Evolutionary conservation across 2,888 invertebrate genomes (phyloP), one percentile per base, ranked within the genome.

Genomic region (Ypsolopha scabrella): DNA sequence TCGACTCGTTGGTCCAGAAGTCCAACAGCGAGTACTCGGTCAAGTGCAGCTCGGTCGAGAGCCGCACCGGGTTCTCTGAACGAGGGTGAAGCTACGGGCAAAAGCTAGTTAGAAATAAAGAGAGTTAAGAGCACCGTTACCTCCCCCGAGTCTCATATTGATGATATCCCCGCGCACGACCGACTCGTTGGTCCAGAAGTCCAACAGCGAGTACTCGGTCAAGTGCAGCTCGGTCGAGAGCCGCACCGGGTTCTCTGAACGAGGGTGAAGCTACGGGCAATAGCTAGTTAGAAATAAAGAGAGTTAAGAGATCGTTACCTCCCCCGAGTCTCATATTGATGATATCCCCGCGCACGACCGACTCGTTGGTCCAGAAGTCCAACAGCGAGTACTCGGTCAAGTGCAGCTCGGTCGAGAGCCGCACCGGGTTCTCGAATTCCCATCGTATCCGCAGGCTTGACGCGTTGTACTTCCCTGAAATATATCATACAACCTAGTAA

Each of bases 401-500:
- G 68, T 94, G 94, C 50, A 95, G 74, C 58, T 93, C 92, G 0
- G 91, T 88, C 24, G 94, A 93, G 47, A 94, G 87, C 14, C 92
- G 90, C 10, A 94, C 92, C 2, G 94, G 93, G 51, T 88, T 88
- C 54, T 89, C 87, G 50, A 89, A 87, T 67, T 94, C 94, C 95
- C 95, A 95, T 68, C 90, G 88, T 14, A 95, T 70, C 10, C 90
- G 80, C 63, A 95, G 81, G 60, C 93, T 92, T 10, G 91, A 91
- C 0, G 92, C 90, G 66, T 94, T 94, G 75, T 94, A 92, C 65
- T 93, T 93, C 95, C 94, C 94, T 94, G 75, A 35, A 85, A 81
- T 60, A 7, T 24, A 24, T 24, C 24, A 24, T 24, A 24, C 24
- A 24, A 24, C 24, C 4, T 24, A 24, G 24, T 24, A 24, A 24